Conservation (phyloP, 2,888 invertebrate species). For the Andrena haemorrhoa region DNA sequence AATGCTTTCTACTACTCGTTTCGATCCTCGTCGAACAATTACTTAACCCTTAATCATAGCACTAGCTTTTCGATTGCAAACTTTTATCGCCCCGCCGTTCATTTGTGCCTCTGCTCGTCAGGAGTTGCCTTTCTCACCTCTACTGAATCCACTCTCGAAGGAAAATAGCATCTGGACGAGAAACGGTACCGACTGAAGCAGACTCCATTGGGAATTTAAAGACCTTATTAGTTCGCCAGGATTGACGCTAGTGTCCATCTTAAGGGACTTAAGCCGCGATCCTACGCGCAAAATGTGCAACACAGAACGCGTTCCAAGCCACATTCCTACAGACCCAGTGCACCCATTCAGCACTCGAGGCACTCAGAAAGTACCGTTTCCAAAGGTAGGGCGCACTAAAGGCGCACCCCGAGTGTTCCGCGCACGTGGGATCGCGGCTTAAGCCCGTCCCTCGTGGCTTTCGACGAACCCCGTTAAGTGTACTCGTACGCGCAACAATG, state of each 20-base stretch:
- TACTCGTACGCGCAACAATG: slow-evolving; percentile 41
- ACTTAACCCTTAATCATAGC: not conserved
- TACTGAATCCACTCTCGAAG: slow-evolving; percentile 4
- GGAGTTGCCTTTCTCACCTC: not conserved
- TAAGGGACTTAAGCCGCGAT: not conserved
- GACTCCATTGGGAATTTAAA: not conserved
- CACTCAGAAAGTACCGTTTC: too few relatives aligned
- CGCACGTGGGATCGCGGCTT: not conserved
- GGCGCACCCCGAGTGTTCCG: not conserved
- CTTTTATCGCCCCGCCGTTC: too few relatives aligned
- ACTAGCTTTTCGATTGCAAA: not conserved
- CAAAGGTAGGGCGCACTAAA: too few relatives aligned
- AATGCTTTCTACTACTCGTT: not conserved
- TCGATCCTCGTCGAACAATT: slow-evolving; percentile 3
- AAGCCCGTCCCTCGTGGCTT: not conserved
- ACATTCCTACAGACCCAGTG: not conserved
- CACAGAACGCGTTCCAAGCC: not conserved
- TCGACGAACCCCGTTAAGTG: slow-evolving; percentile 21
- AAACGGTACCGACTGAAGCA: too few relatives aligned
- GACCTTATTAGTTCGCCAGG: not conserved
- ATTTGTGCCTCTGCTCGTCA: not conserved
- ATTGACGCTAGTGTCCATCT: slow-evolving; percentile 1
- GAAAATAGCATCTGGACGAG: not conserved
- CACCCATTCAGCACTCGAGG: too few relatives aligned
- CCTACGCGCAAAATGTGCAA: not conserved